A percentile compares a stretch with the other conserved stretches of the same genome.
phyloP scores from a whole-genome alignment of 1,140 invertebrate genomes.

The Andrena cerasifolii region DNA sequence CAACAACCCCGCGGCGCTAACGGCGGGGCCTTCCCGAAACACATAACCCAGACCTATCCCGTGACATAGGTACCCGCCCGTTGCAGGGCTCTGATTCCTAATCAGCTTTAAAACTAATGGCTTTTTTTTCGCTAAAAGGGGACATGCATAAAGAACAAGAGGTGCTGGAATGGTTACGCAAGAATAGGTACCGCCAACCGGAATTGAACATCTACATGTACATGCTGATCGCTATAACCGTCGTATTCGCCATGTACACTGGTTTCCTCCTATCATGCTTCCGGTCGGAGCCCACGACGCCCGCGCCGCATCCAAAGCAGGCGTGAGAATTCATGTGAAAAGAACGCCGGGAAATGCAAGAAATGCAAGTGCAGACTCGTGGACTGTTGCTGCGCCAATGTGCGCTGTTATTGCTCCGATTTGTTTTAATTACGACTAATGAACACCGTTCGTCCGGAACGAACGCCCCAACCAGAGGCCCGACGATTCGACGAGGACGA shows the following conservation, averaged over 20 bases:
- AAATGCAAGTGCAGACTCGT: slow-evolving; percentile 42
- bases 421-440: slow-evolving; percentile 39
- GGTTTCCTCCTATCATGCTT: slow-evolving; percentile 95
- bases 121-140: slow-evolving; percentile 81
- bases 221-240: slow-evolving; percentile 91
- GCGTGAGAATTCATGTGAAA: slow-evolving; percentile 79
- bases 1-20: too few relatives aligned
- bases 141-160: slow-evolving; percentile 92
- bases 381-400: slow-evolving; percentile 44
- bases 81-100: too few relatives aligned
- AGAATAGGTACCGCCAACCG: slow-evolving; percentile 95
- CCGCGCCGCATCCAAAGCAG: slow-evolving; percentile 85
- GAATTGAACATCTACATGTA: slow-evolving; percentile 98
- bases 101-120: not conserved
- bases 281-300: slow-evolving; percentile 84
- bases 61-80: too few relatives aligned
- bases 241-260: slow-evolving; percentile 94
- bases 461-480: slow-evolving; percentile 41
- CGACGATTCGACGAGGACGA: slow-evolving; percentile 27
- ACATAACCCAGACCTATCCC: too few relatives aligned
- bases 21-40: too few relatives aligned
- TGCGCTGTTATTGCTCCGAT: slow-evolving; percentile 47
- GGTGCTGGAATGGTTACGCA: slow-evolving; percentile 96
- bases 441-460: slow-evolving; percentile 57
- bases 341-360: not conserved